Percentiles rank a stretch among this genome's conserved stretches.
These are phyloP conservation scores for Apis dorsata DNA, from an alignment of 1,140 invertebrate species.

Conservation along the genomic window DNA sequence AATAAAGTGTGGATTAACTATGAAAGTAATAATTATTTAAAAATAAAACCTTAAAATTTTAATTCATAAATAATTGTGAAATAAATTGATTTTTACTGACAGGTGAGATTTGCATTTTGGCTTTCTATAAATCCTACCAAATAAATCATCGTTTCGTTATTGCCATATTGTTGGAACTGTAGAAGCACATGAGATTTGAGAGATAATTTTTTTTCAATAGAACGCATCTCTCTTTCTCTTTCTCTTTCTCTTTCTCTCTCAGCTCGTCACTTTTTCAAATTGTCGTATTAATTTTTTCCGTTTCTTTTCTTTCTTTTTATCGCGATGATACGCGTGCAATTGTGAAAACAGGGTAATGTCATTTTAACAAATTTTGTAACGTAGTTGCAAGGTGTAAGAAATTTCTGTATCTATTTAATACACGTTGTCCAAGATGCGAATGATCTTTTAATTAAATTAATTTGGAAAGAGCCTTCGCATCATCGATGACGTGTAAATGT, in stretches of 20 bases:
- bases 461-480: slow-evolving; percentile 15
- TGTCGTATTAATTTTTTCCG: slow-evolving; percentile 7
- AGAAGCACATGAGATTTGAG: slow-evolving; percentile 34
- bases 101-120: slow-evolving; percentile 57
- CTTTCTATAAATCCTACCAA: slow-evolving; percentile 44
- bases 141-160: slow-evolving; percentile 48
- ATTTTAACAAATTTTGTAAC: slow-evolving; percentile 26
- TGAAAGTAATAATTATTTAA: not conserved
- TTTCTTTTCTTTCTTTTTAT: slow-evolving; percentile 14
- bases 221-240: slow-evolving; percentile 13
- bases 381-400: slow-evolving; percentile 40
- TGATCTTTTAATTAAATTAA: not conserved
- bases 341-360: slow-evolving; percentile 11
- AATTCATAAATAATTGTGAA: not conserved
- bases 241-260: not conserved
- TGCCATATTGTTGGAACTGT: slow-evolving; percentile 40
- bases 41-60: not conserved
- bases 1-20: not conserved
- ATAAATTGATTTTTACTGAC: slow-evolving; percentile 33
- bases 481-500: slow-evolving; percentile 7
- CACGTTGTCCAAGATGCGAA: slow-evolving; percentile 26
- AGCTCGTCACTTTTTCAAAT: slow-evolving; percentile 27
- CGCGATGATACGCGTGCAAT: slow-evolving; percentile 9
- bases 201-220: slow-evolving; percentile 5
- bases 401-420: slow-evolving; percentile 6